A percentile compares a stretch with the other conserved stretches of the same genome.
Evolutionary conservation across 1,140 invertebrate species (phyloP).

Genomic region (Chlorops oryzae): DNA sequence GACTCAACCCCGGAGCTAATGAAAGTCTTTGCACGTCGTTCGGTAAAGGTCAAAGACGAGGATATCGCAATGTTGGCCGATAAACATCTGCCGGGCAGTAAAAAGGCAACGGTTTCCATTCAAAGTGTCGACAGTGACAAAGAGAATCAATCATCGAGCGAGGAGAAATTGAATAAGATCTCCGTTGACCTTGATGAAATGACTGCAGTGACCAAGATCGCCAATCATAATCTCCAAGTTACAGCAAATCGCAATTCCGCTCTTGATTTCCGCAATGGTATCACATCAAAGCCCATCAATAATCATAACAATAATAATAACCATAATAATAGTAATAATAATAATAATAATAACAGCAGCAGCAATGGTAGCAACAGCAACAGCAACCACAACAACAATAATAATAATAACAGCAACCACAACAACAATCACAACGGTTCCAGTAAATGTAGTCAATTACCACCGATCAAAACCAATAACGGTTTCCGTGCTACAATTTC

Average conservation of each 20-base stretch:
- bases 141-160: constrained; percentile 54
- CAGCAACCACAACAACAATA: constrained; percentile 11
- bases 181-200: neutral
- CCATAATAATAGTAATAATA: constrained; percentile 11
- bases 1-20: constrained; percentile 70
- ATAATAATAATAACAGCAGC: constrained; percentile 6
- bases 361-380: constrained; percentile 8
- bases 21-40: constrained; percentile 71
- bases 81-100: constrained; percentile 3
- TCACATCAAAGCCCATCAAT: constrained; percentile 4
- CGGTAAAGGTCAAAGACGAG: constrained; percentile 69
- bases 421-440: no score
- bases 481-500: constrained; percentile 9
- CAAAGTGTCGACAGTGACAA: constrained; percentile 60
- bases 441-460: constrained; percentile 16
- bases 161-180: constrained; percentile 36
- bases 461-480: constrained; percentile 31
- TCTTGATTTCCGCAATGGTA: constrained; percentile 37
- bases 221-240: neutral
- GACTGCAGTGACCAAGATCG: neutral
- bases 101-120: neutral
- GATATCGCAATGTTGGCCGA: constrained; percentile 55
- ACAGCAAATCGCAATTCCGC: constrained; percentile 33
- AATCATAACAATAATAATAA: constrained; percentile 26
- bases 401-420: constrained; percentile 6